Base-by-base conservation (phyloP, 2,797 vertebrate genomes). In the Hylomyscus alleni region DNA sequence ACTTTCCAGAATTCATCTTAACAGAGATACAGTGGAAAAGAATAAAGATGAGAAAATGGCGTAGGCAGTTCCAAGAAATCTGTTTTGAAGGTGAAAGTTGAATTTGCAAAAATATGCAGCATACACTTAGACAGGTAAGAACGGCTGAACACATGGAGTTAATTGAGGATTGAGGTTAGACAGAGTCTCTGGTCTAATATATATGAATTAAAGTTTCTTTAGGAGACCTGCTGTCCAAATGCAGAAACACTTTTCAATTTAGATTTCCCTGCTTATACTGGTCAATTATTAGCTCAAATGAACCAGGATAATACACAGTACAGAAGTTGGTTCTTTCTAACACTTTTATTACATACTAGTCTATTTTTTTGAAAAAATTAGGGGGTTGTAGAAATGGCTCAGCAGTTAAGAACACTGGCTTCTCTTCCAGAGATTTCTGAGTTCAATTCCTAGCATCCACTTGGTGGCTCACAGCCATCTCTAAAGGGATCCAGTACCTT, bases 121-220 rank as follows among this genome's bases (percentile, higher is more conserved):
- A 26, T 62, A 80, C 84, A 91, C 12, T 9, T 58, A 89, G 62
- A 44, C 89, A 13, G 76, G 40, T 54, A 83, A 77, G 91, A 78
- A 60, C 90, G 90, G 93, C 85, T 92, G 40, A 75, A 29, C 77
- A 56, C 50, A 83, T 67, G 14, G 54, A 83, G 69, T 90, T 94
- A 95, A 85, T 75, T 62, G 56, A 95, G 93, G 81, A 91, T 62
- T 58, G 56, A 95, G 93, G 73, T 65, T 75, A 69, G 95, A 94
- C 92, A 44, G 89, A 75, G 22, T 76, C 94, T 96, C 52, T 75
- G 72, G 34, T 26, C 75, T 20, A 91, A 90, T 50, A 60, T 52
- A 52, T 52, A 50, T 31, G 60, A 91, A 54, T 85, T 80, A 72
- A 95, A 85, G 47, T 87, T 97, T 94, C 65, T 92, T 60, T 54